These are phyloP conservation scores for Calyptomena viridis DNA, from an alignment of 2,113 vertebrate species.

Conservation along the genomic window DNA sequence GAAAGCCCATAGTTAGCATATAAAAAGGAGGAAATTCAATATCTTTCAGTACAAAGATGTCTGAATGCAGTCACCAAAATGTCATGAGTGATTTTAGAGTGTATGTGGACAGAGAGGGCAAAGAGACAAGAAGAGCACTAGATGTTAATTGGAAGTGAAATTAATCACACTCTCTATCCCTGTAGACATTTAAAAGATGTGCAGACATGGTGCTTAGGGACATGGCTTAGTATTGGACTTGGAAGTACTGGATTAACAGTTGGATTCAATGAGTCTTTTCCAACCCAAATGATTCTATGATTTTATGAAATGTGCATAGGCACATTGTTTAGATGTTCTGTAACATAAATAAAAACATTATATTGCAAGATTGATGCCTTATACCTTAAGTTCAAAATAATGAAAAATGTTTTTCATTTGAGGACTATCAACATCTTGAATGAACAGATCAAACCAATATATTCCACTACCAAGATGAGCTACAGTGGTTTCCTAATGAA, in stretches of 20 bases:
- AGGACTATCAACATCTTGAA: background rate
- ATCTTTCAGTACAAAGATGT: background rate
- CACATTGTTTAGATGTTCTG: background rate
- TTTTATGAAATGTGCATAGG: background rate
- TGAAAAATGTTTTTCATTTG: background rate
- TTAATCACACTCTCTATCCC: background rate
- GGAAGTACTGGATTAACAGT: background rate
- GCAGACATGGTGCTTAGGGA: background rate
- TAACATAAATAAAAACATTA: background rate
- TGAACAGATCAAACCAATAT: background rate
- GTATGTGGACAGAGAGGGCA: background rate
- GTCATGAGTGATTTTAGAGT: background rate
- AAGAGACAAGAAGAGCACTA: background rate
- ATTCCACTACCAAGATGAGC: background rate
- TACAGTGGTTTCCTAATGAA: constrained; percentile 23
- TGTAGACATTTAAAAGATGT: background rate
- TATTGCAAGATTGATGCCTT: background rate
- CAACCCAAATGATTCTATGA: background rate
- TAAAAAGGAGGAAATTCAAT: background rate
- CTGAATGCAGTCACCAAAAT: background rate
- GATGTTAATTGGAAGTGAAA: background rate
- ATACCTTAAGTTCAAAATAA: background rate
- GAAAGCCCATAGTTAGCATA: background rate
- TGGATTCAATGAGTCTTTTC: background rate
- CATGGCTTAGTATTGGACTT: background rate